Percentiles rank a stretch among this genome's conserved stretches.
These are phyloP conservation scores for Isaurus tuberculatus DNA, from an alignment of 92 coral and sea anemone species.

Conservation along the genomic window DNA sequence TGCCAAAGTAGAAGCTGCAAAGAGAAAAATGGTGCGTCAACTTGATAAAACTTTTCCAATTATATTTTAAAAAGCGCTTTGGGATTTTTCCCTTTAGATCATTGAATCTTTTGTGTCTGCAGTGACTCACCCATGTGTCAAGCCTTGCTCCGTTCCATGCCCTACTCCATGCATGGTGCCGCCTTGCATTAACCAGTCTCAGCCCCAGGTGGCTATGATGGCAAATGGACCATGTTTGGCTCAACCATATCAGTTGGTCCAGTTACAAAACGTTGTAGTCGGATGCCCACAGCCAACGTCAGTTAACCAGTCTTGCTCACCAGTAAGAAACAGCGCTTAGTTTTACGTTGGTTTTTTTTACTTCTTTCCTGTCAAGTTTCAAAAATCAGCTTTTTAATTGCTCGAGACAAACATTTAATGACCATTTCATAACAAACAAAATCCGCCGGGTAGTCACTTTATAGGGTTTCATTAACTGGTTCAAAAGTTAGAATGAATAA, in stretches of 20 bases:
- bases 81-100: not conserved
- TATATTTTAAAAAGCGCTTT: not conserved
- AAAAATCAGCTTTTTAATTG: too few relatives aligned
- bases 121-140: slow-evolving; percentile 9
- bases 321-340: not conserved
- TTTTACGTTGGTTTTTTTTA: not conserved
- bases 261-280: slow-evolving; percentile 18
- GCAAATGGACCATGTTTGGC: slow-evolving; percentile 6
- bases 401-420: too few relatives aligned
- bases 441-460: too few relatives aligned
- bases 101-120: not conserved
- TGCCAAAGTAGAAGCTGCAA: slow-evolving; percentile 36
- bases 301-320: slow-evolving; percentile 20
- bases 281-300: not conserved
- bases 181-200: not conserved
- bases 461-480: too few relatives aligned
- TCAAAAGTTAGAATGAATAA: too few relatives aligned
- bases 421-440: too few relatives aligned
- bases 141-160: slow-evolving; percentile 25
- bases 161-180: slow-evolving; percentile 9
- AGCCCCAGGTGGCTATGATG: not conserved
- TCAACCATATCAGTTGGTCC: slow-evolving; percentile 28
- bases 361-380: too few relatives aligned
- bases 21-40: slow-evolving; percentile 27
- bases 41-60: not conserved